Evolutionary conservation across 2,113 vertebrate genomes (phyloP).

Genomic region (Chamaetylas fuelleborni): DNA sequence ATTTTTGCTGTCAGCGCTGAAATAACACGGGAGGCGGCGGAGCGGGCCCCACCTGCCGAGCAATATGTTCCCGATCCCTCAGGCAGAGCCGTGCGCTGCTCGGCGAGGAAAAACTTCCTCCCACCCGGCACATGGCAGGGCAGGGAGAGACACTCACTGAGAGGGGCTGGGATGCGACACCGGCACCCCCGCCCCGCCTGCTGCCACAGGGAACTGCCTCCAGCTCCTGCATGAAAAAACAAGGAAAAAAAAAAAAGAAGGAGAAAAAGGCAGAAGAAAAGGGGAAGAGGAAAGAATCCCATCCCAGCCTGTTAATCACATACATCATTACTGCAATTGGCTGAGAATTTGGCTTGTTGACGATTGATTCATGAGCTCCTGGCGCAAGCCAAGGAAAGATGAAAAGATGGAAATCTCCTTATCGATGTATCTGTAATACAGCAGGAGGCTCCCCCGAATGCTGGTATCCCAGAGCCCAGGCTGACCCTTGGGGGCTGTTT

Average conservation of each 20-base stretch:
- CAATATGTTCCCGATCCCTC: slow-evolving; percentile 79
- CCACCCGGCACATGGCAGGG: slow-evolving; percentile 75
- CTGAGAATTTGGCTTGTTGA: slow-evolving; percentile 39
- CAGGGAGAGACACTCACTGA: background rate
- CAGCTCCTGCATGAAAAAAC: background rate
- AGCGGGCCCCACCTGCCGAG: slow-evolving; percentile 80
- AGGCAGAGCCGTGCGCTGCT: slow-evolving; percentile 68
- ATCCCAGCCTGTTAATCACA: slow-evolving; percentile 30
- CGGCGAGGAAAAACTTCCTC: slow-evolving; percentile 72
- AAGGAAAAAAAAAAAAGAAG: background rate
- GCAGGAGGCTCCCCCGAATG: background rate
- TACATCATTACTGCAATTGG: slow-evolving; percentile 41
- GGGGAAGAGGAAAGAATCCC: background rate
- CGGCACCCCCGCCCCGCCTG: background rate
- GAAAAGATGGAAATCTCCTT: background rate
- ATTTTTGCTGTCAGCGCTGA: slow-evolving; percentile 89
- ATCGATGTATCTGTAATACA: background rate
- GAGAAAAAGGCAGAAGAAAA: background rate
- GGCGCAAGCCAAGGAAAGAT: background rate
- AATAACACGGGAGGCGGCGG: slow-evolving; percentile 86
- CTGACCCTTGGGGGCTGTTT: background rate
- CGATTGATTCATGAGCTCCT: slow-evolving; percentile 28
- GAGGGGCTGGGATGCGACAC: background rate
- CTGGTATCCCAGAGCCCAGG: background rate
- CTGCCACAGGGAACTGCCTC: background rate